Evolutionary conservation across 1,140 invertebrate species (phyloP), one percentile per base, ranked within the genome.

Genomic region (Drosophila dunni): DNA sequence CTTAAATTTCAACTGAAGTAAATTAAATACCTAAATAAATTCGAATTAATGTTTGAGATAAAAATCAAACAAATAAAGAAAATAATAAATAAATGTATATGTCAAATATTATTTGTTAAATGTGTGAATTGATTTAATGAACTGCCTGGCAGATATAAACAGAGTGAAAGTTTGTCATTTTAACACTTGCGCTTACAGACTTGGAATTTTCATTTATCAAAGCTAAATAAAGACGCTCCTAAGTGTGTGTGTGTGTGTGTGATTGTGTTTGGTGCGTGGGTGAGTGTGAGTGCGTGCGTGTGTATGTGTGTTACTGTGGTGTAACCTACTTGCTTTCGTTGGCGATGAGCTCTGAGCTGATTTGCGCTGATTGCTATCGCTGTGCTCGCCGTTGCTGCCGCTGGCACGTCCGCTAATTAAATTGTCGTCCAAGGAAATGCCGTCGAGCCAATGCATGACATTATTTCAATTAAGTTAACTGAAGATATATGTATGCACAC

Each of bases 391-490:
- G 81, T 88, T 90, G 69, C 82, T 86, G 81, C 81, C 84, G 62
- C 89, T 90, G 81, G 81, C 75, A 71, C 81, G 89, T 85, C 89
- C 89, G 84, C 90, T 91, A 85, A 91, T 91, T 91, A 91, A 91
- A 91, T 91, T 91, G 83, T 91, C 90, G 83, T 91, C 90, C 69
- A 91, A 85, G 64, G 90, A 90, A 83, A 91, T 89, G 34, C 90
- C 90, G 91, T 91, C 90, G 77, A 91, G 75, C 90, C 90, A 91
- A 91, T 91, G 88, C 90, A 91, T 91, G 90, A 86, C 90, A 91
- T 91, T 86, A 85, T 90, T 76, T 86, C 78, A 80, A 44, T 85
- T 20, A 44, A 10, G 34, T 9, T n/a, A 44, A 58, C 50, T 20
- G 36, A 45, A 57, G 53, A 44, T 40, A 40, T n/a, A n/a, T n/a